These are phyloP conservation scores for Ectobius pallidus DNA, from an alignment of 2,888 invertebrate genomes.

Conservation along the genomic window DNA sequence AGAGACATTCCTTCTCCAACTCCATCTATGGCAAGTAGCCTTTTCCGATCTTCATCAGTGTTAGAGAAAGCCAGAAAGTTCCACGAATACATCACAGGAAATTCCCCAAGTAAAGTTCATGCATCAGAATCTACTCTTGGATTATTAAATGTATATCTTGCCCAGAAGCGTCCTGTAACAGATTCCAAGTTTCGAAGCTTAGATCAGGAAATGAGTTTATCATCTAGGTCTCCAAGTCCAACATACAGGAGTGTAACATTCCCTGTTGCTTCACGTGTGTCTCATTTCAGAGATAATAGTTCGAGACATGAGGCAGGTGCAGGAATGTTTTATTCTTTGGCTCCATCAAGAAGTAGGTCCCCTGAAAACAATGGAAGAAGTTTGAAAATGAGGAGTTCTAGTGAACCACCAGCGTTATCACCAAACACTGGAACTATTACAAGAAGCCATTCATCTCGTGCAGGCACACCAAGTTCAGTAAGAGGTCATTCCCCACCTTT, in stretches of 20 bases:
- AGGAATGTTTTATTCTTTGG: conserved; percentile 26
- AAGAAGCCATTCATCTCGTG: conserved; percentile 15
- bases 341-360: conserved; percentile 51
- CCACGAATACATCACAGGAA: conserved; percentile 25
- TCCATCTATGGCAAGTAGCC: conserved; percentile 47
- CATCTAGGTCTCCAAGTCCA: conserved; percentile 34
- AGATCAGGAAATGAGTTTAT: conserved; percentile 60
- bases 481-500: conserved; percentile 47
- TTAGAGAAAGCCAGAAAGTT: conserved; percentile 73
- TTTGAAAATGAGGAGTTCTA: conserved; percentile 63
- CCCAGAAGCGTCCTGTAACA: conserved; percentile 72
- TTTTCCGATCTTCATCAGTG: conserved; percentile 64
- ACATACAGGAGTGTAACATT: not conserved
- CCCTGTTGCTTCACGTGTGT: not conserved
- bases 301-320: conserved; percentile 12
- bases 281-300: not conserved
- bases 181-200: conserved; percentile 73
- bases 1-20: conserved; percentile 57
- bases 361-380: conserved; percentile 50
- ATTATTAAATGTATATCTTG: conserved; percentile 67
- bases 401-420: conserved; percentile 62
- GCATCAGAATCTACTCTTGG: conserved; percentile 62
- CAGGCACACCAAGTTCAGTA: not conserved
- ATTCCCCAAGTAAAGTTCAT: not conserved
- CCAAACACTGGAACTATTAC: not conserved